These are phyloP conservation scores for Labeo rohita DNA, from an alignment of 2,113 vertebrate species.

Conservation along the genomic window DNA sequence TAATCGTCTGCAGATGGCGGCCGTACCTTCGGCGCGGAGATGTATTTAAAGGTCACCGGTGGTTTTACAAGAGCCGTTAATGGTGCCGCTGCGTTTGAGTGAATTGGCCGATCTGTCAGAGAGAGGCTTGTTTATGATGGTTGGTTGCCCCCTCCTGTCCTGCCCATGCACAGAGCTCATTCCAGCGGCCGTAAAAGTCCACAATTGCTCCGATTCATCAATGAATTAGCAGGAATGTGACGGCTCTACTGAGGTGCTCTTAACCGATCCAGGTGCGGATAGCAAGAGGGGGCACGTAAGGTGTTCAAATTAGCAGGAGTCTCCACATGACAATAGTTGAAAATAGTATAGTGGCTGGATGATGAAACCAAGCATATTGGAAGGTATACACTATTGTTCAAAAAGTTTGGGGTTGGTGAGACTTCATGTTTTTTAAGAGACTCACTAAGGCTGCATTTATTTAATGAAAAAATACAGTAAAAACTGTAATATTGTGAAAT, in stretches of 20 bases:
- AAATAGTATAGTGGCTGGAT: not conserved
- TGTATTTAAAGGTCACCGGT: conserved; percentile 73
- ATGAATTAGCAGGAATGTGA: conserved; percentile 70
- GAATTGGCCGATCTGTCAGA: conserved; percentile 74
- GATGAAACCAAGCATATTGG: not conserved
- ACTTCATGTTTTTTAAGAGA: no score
- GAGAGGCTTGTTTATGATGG: conserved; percentile 71
- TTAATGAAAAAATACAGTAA: not conserved
- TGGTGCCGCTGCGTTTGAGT: conserved; percentile 63
- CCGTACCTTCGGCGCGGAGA: conserved; percentile 60
- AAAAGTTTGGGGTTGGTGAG: no score
- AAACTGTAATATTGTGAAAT: not conserved
- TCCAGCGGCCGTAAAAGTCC: conserved; percentile 69
- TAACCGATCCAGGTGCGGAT: conserved; percentile 61
- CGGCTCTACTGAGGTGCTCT: conserved; percentile 50
- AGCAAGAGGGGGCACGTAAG: conserved; percentile 31
- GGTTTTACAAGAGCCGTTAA: conserved; percentile 74
- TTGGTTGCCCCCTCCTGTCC: conserved; percentile 60
- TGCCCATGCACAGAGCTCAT: conserved; percentile 61
- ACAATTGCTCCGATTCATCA: conserved; percentile 72
- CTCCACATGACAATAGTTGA: not conserved
- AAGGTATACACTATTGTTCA: no score
- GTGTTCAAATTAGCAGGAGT: conserved; percentile 1
- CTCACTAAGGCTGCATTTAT: no score
- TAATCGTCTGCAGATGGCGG: conserved; percentile 63